Conservation (phyloP, 53 echinoderm and acorn worm genomes). For the Hippasteria phrygiana region DNA sequence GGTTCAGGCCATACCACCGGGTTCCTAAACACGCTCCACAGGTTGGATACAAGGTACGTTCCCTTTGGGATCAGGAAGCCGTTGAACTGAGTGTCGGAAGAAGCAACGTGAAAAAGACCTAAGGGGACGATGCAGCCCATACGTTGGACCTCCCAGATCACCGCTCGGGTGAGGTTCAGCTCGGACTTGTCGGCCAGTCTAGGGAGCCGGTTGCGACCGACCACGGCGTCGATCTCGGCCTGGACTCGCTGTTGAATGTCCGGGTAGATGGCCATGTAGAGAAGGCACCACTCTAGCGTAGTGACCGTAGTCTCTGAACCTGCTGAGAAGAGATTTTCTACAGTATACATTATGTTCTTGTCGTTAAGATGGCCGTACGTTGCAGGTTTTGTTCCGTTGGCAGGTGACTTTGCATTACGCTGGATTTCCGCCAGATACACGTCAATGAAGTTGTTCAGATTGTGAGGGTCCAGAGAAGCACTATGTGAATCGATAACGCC, state of each 20-base stretch:
- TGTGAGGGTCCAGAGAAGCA: background rate
- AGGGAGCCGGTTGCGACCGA: too few species aligned
- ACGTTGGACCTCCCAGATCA: too few species aligned
- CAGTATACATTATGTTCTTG: background rate
- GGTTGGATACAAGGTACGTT: conserved; percentile 59
- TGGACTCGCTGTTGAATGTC: too few species aligned
- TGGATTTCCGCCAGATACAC: too few species aligned
- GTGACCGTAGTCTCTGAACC: too few species aligned
- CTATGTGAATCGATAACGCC: background rate
- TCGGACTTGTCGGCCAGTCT: too few species aligned
- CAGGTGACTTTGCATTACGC: background rate
- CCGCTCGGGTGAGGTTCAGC: too few species aligned
- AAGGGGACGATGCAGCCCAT: conserved; percentile 30
- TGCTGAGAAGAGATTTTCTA: background rate
- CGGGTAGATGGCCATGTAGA: too few species aligned
- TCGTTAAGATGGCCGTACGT: background rate
- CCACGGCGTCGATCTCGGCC: too few species aligned
- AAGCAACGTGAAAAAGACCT: conserved; percentile 50
- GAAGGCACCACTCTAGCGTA: too few species aligned
- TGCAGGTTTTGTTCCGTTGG: background rate
- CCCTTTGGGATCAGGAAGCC: too few species aligned
- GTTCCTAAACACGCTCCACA: conserved; percentile 60
- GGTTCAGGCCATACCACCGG: conserved; percentile 58
- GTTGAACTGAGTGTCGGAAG: conserved; percentile 35
- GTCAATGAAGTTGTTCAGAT: background rate